A percentile compares a stretch with the other conserved stretches of the same genome.
These are phyloP conservation scores for Mesodorylaimus sp. DNA, from an alignment of 2,888 invertebrate genomes.

Conservation along the genomic window DNA sequence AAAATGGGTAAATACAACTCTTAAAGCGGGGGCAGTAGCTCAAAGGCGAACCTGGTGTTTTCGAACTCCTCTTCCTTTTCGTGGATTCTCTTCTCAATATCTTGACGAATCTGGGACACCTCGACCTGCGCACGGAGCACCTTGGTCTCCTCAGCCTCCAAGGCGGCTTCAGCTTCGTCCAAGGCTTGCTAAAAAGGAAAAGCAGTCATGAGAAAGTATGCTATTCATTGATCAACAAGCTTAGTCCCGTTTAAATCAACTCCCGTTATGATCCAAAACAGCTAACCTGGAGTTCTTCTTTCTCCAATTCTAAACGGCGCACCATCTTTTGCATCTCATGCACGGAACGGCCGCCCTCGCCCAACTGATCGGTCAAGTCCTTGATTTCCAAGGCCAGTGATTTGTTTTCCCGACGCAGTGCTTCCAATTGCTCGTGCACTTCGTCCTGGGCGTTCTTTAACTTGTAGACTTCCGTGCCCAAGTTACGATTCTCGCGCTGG, in stretches of 20 bases:
- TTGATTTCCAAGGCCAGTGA: constrained; percentile 93
- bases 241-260: no score
- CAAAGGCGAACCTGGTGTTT: constrained; percentile 50
- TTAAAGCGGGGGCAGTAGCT: neutral
- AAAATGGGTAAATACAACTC: neutral
- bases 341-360: constrained; percentile 96
- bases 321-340: constrained; percentile 98
- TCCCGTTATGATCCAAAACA: neutral
- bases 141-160: constrained; percentile 79
- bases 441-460: constrained; percentile 49
- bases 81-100: constrained; percentile 90
- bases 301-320: constrained; percentile 95
- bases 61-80: constrained; percentile 99
- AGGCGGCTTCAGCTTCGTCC: constrained; percentile 90
- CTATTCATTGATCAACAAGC: neutral
- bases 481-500: constrained; percentile 98
- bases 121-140: constrained; percentile 80
- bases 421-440: constrained; percentile 55
- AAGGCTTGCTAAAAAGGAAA: constrained; percentile 33
- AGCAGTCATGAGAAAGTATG: neutral
- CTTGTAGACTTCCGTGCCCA: constrained; percentile 93
- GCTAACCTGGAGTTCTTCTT: constrained; percentile 71
- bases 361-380: constrained; percentile 96
- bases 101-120: constrained; percentile 90
- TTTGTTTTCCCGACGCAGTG: constrained; percentile 97